Percentiles rank a stretch among this genome's conserved stretches.
These are phyloP conservation scores for Pediacus dermestoides DNA, from an alignment of 2,888 invertebrate genomes.

Conservation along the genomic window DNA sequence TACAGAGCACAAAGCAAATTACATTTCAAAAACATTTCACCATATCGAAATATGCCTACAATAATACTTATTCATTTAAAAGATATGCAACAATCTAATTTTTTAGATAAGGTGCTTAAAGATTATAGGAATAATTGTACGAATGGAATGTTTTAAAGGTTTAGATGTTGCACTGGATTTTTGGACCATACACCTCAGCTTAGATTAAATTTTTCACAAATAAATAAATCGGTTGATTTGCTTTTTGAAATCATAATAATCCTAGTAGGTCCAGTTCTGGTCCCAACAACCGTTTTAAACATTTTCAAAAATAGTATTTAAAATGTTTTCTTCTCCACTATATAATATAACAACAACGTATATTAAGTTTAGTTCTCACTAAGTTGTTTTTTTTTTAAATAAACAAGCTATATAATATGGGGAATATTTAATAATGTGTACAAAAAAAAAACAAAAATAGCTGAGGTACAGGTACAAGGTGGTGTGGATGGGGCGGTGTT, in stretches of 20 bases:
- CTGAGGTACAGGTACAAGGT: slow-evolving; percentile 5
- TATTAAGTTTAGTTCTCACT: slow-evolving; percentile 1
- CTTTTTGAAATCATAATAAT: slow-evolving; percentile 3
- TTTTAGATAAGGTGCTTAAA: slow-evolving; percentile 12
- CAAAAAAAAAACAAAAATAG: neutral
- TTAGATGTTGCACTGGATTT: slow-evolving; percentile 27
- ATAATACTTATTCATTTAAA: slow-evolving; percentile 17
- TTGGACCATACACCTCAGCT: slow-evolving; percentile 7
- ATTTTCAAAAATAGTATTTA: neutral
- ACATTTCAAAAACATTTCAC: slow-evolving; percentile 18
- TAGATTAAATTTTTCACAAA: neutral
- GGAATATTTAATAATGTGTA: too few relatives aligned
- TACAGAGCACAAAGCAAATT: slow-evolving; percentile 24
- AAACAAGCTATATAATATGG: neutral
- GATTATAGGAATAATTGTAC: slow-evolving; percentile 13
- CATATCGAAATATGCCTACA: slow-evolving; percentile 19
- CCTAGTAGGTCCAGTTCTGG: slow-evolving; percentile 5
- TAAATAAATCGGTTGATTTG: neutral
- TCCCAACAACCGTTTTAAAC: slow-evolving; percentile 7
- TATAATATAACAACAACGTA: neutral
- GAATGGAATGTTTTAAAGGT: slow-evolving; percentile 3
- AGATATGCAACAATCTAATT: slow-evolving; percentile 26
- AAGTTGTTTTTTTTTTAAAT: neutral
- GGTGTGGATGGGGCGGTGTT: too few relatives aligned
- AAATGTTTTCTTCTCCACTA: slow-evolving; percentile 6